Percentiles rank a stretch among this genome's conserved stretches.
These are phyloP conservation scores for Distichodus sexfasciatus DNA, from an alignment of 2,797 vertebrate species.

Conservation along the genomic window DNA sequence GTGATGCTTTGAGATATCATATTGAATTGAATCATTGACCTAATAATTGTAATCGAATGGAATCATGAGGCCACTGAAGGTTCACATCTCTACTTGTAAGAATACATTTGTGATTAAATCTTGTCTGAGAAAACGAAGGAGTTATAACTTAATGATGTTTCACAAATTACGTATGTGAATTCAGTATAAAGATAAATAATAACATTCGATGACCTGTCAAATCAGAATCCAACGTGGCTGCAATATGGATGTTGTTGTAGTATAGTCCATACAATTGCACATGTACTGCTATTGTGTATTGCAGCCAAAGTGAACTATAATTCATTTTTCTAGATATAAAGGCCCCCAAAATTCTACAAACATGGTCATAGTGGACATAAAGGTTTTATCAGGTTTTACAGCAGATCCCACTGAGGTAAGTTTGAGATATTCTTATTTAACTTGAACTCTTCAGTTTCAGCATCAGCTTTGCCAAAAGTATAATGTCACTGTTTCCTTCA, in stretches of 20 bases:
- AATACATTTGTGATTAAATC: background rate
- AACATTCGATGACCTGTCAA: too few species aligned
- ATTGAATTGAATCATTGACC: too few species aligned
- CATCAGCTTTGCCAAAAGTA: background rate
- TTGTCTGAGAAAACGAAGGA: background rate
- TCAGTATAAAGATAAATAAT: too few species aligned
- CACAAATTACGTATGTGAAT: background rate
- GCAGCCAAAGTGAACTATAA: background rate
- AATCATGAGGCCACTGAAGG: too few species aligned
- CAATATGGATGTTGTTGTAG: too few species aligned
- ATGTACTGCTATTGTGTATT: background rate
- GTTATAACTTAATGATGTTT: background rate
- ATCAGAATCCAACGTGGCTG: too few species aligned
- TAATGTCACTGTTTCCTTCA: constrained; percentile 19
- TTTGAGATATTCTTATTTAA: background rate
- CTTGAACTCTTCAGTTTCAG: background rate
- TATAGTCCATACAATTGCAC: too few species aligned
- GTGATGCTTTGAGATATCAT: too few species aligned
- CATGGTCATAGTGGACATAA: constrained; percentile 49
- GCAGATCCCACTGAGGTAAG: constrained; percentile 26
- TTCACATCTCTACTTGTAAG: too few species aligned
- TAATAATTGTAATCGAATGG: too few species aligned
- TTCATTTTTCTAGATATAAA: constrained; percentile 29
- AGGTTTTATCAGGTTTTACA: constrained; percentile 48
- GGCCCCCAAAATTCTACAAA: constrained; percentile 29